A percentile compares a stretch with the other conserved stretches of the same genome.
phyloP scores from a whole-genome alignment of 1,140 invertebrate species.

The Daktulosphaira vitifoliae region DNA sequence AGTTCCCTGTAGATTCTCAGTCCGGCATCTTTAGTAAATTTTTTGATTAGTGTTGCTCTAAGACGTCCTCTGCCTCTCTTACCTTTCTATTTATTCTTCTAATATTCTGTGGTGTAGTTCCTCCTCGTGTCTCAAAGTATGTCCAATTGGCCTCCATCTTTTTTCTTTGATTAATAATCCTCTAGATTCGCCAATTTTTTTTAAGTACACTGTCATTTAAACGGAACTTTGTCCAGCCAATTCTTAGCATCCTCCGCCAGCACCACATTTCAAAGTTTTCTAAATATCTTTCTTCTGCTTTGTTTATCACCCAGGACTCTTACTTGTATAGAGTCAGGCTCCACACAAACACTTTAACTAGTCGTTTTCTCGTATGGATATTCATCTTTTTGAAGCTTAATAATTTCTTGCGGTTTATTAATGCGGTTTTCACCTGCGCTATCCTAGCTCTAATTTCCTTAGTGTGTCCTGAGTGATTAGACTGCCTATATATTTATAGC shows the following conservation, averaged over 20 bases:
- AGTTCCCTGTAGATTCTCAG: not conserved
- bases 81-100: not conserved
- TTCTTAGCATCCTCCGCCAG: conserved; percentile 37
- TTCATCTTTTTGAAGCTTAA: not conserved
- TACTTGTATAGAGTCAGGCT: conserved; percentile 1
- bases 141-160: not conserved
- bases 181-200: not conserved
- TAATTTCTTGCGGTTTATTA: conserved; percentile 1
- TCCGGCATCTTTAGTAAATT: not conserved
- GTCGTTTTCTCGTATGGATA: not conserved
- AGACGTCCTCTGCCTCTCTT: not conserved
- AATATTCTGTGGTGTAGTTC: not conserved
- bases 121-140: not conserved
- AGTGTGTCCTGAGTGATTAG: not conserved
- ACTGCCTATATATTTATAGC: too few relatives aligned
- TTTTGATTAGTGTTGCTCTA: not conserved
- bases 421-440: not conserved
- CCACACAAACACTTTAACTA: conserved; percentile 11
- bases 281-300: conserved; percentile 34
- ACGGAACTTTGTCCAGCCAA: conserved; percentile 11
- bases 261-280: conserved; percentile 40
- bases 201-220: too few relatives aligned
- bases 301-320: conserved; percentile 38
- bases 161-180: not conserved
- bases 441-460: conserved; percentile 19